Evolutionary conservation across 2,113 vertebrate species (phyloP).

Genomic region (Catharus fuscescens): DNA sequence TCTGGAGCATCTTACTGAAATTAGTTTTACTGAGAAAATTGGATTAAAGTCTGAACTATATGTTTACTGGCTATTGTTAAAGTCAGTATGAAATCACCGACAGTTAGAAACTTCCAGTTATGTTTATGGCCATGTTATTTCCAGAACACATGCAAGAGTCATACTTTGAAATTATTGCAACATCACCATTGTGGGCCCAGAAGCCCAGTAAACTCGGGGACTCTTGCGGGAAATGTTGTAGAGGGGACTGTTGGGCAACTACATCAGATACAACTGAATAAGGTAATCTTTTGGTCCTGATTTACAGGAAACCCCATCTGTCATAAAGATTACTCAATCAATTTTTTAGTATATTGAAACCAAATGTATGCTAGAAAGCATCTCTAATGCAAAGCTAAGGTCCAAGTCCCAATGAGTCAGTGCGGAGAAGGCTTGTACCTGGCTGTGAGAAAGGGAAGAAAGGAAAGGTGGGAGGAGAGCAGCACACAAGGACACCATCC

Average conservation of each 20-base stretch:
- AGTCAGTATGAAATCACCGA: conserved; percentile 18
- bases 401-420: background rate
- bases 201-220: background rate
- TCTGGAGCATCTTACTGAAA: conserved; percentile 4
- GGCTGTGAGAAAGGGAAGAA: background rate
- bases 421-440: background rate
- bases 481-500: fast-evolving
- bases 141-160: conserved; percentile 6
- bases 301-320: conserved; percentile 27
- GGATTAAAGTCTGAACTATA: conserved; percentile 13
- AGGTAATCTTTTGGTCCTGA: conserved; percentile 24
- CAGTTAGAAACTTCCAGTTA: conserved; percentile 12
- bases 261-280: background rate
- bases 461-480: background rate
- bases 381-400: background rate
- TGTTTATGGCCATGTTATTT: conserved; percentile 13
- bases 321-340: conserved; percentile 9
- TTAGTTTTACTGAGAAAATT: background rate
- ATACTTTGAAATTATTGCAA: conserved; percentile 25
- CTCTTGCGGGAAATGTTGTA: background rate
- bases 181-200: background rate
- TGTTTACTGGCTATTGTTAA: conserved; percentile 35
- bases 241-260: background rate
- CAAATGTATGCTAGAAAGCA: conserved; percentile 3
- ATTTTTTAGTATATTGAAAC: conserved; percentile 22